phyloP scores from a whole-genome alignment of 2,113 vertebrate genomes.

The Motacilla tschutschensis region DNA sequence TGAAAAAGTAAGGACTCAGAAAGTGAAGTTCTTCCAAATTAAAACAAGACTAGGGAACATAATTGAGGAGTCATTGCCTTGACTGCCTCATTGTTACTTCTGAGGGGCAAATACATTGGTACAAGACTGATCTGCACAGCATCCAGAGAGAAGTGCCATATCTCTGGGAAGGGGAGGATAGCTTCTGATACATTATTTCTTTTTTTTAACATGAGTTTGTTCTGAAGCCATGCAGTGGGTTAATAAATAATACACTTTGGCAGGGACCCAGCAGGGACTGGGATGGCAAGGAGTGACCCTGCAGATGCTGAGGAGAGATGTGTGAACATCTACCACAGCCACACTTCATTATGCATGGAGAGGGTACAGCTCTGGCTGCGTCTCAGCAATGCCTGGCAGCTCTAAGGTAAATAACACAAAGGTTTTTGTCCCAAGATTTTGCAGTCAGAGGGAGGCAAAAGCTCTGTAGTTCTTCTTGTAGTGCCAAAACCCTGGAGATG shows the following conservation, averaged over 20 bases:
- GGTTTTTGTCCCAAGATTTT: not conserved
- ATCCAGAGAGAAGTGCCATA: not conserved
- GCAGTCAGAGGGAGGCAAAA: not conserved
- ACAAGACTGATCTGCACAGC: not conserved
- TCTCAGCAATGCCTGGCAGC: rapidly evolving
- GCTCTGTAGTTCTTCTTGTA: not conserved
- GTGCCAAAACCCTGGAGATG: not conserved
- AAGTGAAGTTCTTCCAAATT: not conserved
- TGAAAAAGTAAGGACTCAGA: not conserved
- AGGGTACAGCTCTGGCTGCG: not conserved
- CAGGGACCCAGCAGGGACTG: rapidly evolving
- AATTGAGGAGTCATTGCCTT: not conserved
- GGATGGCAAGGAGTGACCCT: not conserved
- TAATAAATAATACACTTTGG: not conserved
- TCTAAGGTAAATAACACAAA: not conserved
- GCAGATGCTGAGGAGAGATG: not conserved
- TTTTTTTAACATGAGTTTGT: not conserved
- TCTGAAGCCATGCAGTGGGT: not conserved
- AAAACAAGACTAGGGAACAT: not conserved
- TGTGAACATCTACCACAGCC: not conserved
- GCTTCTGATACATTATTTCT: not conserved
- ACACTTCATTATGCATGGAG: rapidly evolving
- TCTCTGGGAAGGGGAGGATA: not conserved
- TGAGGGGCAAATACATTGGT: not conserved
- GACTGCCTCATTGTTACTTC: not conserved